Percentiles rank a stretch among this genome's conserved stretches.
Evolutionary conservation across 2,888 invertebrate species (phyloP).

Genomic region (Minunthozetes semirufus): DNA sequence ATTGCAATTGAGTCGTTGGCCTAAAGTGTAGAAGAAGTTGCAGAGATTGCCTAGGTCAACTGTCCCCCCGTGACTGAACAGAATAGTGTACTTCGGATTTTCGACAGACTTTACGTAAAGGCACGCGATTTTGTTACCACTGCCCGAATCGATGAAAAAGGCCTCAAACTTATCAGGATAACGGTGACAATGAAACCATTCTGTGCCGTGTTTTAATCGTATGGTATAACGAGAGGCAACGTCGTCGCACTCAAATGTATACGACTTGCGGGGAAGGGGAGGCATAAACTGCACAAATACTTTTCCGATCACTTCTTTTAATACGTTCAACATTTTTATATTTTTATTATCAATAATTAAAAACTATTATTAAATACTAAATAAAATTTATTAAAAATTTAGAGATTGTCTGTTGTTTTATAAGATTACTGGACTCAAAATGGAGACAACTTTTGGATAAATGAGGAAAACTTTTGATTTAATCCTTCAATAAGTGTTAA

Average conservation of each 20-base stretch:
- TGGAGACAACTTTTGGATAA: background rate
- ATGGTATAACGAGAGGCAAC: conserved; percentile 22
- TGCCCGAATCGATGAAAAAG: background rate
- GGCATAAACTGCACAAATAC: conserved; percentile 20
- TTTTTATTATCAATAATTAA: background rate
- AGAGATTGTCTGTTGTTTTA: background rate
- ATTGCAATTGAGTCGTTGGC: conserved; percentile 19
- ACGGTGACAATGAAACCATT: conserved; percentile 18
- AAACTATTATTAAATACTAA: background rate
- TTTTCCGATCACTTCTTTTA: background rate
- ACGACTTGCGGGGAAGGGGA: conserved; percentile 23
- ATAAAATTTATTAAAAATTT: background rate
- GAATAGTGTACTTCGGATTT: conserved; percentile 20
- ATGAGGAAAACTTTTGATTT: background rate
- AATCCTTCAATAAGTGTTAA: background rate
- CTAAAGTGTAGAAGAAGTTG: conserved; percentile 28
- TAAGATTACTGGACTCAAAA: background rate
- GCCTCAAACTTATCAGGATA: conserved; percentile 28
- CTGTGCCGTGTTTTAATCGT: conserved; percentile 25
- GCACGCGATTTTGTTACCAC: conserved; percentile 32
- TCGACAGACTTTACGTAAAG: conserved; percentile 14
- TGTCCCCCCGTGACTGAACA: conserved; percentile 33
- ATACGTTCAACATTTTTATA: background rate
- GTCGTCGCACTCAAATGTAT: conserved; percentile 20
- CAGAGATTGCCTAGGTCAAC: conserved; percentile 33